Percentiles rank a stretch among this genome's conserved stretches.
phyloP scores from a whole-genome alignment of 2,797 vertebrate species.

The Mormyrops boulengeri region DNA sequence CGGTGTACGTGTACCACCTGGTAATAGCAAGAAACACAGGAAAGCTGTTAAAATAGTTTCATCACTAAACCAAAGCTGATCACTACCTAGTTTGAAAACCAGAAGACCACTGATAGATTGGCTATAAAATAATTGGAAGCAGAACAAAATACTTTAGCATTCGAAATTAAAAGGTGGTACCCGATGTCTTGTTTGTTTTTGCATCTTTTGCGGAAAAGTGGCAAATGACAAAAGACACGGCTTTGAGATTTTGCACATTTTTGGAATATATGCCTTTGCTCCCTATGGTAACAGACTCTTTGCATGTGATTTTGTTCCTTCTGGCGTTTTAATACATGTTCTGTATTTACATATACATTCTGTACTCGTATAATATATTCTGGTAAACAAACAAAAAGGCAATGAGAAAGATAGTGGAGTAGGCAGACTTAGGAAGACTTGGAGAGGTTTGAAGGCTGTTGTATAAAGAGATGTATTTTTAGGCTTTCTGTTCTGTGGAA shows the following conservation, averaged over 20 bases:
- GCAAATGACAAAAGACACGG: not conserved
- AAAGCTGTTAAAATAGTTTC: not conserved
- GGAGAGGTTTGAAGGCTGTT: not conserved
- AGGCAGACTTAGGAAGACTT: not conserved
- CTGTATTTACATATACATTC: not conserved
- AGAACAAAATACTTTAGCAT: not conserved
- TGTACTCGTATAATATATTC: not conserved
- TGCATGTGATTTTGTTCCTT: not conserved
- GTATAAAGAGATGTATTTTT: not conserved
- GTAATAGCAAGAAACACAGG: not conserved
- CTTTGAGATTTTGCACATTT: not conserved
- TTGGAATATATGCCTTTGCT: not conserved
- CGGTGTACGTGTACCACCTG: not conserved
- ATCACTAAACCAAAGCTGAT: not conserved
- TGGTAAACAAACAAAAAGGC: not conserved
- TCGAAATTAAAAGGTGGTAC: not conserved
- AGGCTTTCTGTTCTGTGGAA: not conserved
- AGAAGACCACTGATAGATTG: not conserved
- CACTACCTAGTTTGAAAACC: not conserved
- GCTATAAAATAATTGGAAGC: not conserved
- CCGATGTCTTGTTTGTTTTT: not conserved
- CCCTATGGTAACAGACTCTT: not conserved
- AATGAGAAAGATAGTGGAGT: not conserved
- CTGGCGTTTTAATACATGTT: not conserved
- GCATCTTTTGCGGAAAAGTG: not conserved